Evolutionary conservation across 1,140 invertebrate species (phyloP), one percentile per base, ranked within the genome.

Genomic region (Physella acuta): DNA sequence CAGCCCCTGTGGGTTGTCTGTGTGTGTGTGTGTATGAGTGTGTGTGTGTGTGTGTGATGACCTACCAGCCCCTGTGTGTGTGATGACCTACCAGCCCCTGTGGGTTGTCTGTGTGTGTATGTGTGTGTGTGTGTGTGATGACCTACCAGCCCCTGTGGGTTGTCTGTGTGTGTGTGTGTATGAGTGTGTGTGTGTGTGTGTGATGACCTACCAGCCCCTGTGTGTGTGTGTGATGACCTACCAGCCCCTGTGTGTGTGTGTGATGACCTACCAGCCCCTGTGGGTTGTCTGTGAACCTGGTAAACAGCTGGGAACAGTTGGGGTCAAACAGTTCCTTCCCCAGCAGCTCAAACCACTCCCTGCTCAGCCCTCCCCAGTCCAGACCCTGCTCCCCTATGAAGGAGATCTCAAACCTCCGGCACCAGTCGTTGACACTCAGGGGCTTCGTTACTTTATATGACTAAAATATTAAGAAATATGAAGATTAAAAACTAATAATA

Each of bases 321-420:
- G 91, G 88, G 84, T 95, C 93, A 86, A 97, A 97, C 30, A 97
- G 84, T 62, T 91, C 87, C 31, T 90, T 90, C 86, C 94, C 95
- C 55, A 95, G 88, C 68, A 95, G 82, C 75, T 95, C 93, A 85
- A 97, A 95, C 94, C 94, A 97, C 85, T 97, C 95, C 67, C 94
- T 89, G 17, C 94, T 87, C 17, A 97, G 86, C 17, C 94, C 94
- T 71, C 94, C 95, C 93, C 93, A 96, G 86, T 97, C 95, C 73
- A 97, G 90, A 60, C 93, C 94, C 89, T 94, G 92, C 85, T 97
- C 94, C 34, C 93, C 93, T 81, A 92, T 89, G 82, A 97, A 97
- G 24, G 89, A 91, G 51, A 97, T 92, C 86, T 97, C 94, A 84
- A 97, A 96, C 85, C 93, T 94, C 78, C 91, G 89, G 80, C 93